phyloP scores from a whole-genome alignment of 2,888 invertebrate genomes.

The Synanthedon andrenaeformis region DNA sequence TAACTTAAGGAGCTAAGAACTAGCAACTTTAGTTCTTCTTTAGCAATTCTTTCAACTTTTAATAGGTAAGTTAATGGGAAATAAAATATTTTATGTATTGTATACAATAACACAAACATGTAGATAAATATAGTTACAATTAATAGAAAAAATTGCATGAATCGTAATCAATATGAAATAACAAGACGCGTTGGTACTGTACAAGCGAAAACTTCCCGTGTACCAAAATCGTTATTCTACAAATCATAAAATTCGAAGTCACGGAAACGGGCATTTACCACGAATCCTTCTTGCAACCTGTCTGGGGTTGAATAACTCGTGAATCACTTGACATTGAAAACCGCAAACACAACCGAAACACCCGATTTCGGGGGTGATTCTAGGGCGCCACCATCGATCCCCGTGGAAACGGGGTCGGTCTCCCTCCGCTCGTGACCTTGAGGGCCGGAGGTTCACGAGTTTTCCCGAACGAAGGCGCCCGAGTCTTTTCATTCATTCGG shows the following conservation, averaged over 20 bases:
- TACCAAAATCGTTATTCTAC: conserved; percentile 1
- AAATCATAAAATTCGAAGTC: conserved; percentile 32
- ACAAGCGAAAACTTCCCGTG: not conserved
- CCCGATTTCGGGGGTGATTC: conserved; percentile 40
- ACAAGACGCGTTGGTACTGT: no score
- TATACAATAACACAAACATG: not conserved
- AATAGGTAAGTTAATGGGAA: not conserved
- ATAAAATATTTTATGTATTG: not conserved
- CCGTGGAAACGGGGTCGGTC: conserved; percentile 53
- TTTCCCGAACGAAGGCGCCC: conserved; percentile 44
- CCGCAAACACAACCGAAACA: conserved; percentile 30
- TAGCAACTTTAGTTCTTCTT: not conserved
- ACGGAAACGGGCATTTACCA: conserved; percentile 48
- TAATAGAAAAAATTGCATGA: no score
- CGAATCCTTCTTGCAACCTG: conserved; percentile 22
- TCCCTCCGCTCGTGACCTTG: conserved; percentile 46
- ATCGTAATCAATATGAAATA: no score
- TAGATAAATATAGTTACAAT: no score
- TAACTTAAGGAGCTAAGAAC: not conserved
- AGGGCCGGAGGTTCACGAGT: conserved; percentile 38
- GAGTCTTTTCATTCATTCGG: conserved; percentile 54
- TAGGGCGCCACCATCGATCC: conserved; percentile 63
- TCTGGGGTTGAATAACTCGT: conserved; percentile 13
- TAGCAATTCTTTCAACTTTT: not conserved
- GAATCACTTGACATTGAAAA: conserved; percentile 68